Evolutionary conservation across 2,797 vertebrate species (phyloP), one percentile per base, ranked within the genome.

Genomic region (Muscicapa striata): DNA sequence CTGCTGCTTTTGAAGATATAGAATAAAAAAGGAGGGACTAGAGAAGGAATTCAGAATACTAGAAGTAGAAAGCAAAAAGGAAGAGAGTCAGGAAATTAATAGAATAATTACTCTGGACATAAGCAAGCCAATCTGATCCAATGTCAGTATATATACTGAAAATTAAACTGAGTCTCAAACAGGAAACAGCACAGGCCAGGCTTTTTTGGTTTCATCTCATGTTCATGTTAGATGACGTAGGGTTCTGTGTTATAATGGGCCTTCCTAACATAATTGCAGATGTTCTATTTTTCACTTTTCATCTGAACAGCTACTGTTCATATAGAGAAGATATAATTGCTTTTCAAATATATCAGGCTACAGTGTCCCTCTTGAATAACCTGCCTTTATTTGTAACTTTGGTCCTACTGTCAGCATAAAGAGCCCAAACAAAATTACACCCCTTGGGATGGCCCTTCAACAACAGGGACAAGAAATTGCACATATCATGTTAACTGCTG

Each of bases 161-260:
- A 82, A 87, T 52, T 41, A 64, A 68, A 32, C 34, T 67, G 52
- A 74, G 24, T 54, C 48, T 84, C 76, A 76, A 81, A 72, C 26
- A 86, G 48, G 62, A 89, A 94, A 93, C 89, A 89, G 87, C 74
- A 95, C 87, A 92, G 83, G 66, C 30, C 76, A 95, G 76, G 59
- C 11, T 70, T 90, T 74, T 78, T 83, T 64, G 51, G 27, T 30
- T 81, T 87, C 38, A 67, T 49, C 48, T 87, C 30, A 4, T 55
- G 48, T 38, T 88, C 22, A 11, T 41, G 15, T 48, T 52, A 81
- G 41, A 84, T 64, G 55, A 73, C 0, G 0, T 18, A 69, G 9
- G 9, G 23, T 8, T 90, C 73, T 78, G 59, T 76, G 40, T 23
- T 77, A 55, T 8, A 81, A 89, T 3, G 61, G 24, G 13, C 59